These are phyloP conservation scores for Plutella xylostella DNA, from an alignment of 2,888 invertebrate species.

Conservation along the genomic window DNA sequence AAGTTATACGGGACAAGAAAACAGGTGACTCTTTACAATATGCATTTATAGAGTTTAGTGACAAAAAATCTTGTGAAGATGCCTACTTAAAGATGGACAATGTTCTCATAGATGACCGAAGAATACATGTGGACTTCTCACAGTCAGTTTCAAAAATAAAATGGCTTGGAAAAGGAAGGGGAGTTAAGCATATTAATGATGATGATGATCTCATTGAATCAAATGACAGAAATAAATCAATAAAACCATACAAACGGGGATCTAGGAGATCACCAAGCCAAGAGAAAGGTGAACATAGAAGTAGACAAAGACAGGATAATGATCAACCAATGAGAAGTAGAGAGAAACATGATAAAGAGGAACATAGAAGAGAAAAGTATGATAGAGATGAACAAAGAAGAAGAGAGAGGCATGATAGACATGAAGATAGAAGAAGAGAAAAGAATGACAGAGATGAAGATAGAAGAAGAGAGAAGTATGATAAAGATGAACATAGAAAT, in stretches of 20 bases:
- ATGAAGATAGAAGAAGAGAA: conserved; percentile 1
- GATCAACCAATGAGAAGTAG: neutral
- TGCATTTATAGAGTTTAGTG: conserved; percentile 97
- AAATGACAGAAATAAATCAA: conserved; percentile 13
- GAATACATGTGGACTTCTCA: conserved; percentile 99
- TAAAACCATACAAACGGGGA: conserved; percentile 8
- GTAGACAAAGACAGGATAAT: conserved; percentile 16
- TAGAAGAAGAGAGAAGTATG: neutral
- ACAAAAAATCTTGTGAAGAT: conserved; percentile 92
- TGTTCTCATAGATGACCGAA: conserved; percentile 96
- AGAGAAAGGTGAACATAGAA: conserved; percentile 5
- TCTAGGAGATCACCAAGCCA: neutral
- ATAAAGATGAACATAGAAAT: conserved; percentile 20
- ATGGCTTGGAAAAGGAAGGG: conserved; percentile 90
- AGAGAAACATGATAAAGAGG: neutral
- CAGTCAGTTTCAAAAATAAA: conserved; percentile 97
- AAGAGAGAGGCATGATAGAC: neutral
- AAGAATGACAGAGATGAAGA: neutral
- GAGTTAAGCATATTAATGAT: conserved; percentile 71
- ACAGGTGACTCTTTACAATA: conserved; percentile 97
- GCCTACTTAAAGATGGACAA: conserved; percentile 99
- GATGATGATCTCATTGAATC: conserved; percentile 26
- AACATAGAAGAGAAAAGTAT: neutral
- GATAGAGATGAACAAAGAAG: neutral
- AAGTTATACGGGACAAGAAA: conserved; percentile 94